These are phyloP conservation scores for Myotis findleyi DNA, from an alignment of 2,797 vertebrate species.

Conservation along the genomic window DNA sequence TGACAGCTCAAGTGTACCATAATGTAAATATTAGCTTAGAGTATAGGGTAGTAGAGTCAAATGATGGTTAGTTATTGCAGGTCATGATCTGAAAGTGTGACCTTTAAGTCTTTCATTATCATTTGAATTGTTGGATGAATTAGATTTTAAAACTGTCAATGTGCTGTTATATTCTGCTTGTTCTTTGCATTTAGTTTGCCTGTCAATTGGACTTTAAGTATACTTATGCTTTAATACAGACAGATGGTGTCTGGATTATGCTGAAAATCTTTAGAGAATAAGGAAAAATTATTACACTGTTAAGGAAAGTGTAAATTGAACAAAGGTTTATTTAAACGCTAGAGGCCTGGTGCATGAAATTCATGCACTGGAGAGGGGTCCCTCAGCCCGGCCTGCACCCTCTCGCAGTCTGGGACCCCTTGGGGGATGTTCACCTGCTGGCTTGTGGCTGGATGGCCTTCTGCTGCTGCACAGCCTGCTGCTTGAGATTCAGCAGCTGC, in stretches of 20 bases:
- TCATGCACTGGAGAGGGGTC: too few species aligned
- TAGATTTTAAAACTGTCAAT: slow-evolving; percentile 85
- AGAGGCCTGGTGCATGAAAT: too few species aligned
- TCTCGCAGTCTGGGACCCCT: too few species aligned
- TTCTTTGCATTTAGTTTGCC: slow-evolving; percentile 87
- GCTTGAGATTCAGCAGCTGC: too few species aligned
- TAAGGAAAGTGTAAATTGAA: slow-evolving; percentile 77
- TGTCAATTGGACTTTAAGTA: slow-evolving; percentile 85
- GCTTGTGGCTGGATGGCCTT: too few species aligned
- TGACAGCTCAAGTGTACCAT: slow-evolving; percentile 2
- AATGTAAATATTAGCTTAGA: slow-evolving; percentile 66
- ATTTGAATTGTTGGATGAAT: slow-evolving; percentile 82
- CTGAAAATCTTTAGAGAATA: slow-evolving; percentile 81
- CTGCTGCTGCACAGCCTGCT: too few species aligned
- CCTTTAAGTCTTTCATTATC: slow-evolving; percentile 75
- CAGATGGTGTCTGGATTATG: slow-evolving; percentile 86
- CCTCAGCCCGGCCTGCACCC: too few species aligned
- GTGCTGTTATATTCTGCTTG: slow-evolving; percentile 84
- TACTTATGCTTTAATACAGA: slow-evolving; percentile 79
- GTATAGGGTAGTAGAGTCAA: slow-evolving; percentile 60
- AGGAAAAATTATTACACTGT: slow-evolving; percentile 81
- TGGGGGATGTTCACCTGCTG: too few species aligned
- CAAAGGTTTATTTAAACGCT: slow-evolving; percentile 70
- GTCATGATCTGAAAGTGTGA: slow-evolving; percentile 74
- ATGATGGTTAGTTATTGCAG: slow-evolving; percentile 71